Conservation (phyloP, 92 coral and sea anemone species). For the Epizoanthus fatuus region DNA sequence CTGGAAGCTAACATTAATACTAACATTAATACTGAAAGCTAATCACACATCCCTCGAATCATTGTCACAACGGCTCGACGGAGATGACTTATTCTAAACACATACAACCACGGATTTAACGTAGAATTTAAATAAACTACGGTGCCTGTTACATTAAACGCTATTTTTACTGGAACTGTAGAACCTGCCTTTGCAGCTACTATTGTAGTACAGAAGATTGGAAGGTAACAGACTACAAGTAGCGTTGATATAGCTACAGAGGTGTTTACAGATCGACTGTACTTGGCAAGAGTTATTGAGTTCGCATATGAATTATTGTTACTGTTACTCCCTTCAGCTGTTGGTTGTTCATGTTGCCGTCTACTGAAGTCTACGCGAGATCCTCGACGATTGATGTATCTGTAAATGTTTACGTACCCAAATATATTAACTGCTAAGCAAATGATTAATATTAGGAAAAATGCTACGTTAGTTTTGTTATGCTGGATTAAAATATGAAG, state of each 20-base stretch:
- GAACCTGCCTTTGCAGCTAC: background rate
- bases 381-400: background rate
- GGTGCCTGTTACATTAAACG: background rate
- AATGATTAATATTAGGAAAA: background rate
- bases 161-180: background rate
- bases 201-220: background rate
- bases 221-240: background rate
- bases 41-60: background rate
- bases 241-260: background rate
- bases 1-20: too few species aligned
- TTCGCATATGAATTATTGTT: background rate
- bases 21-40: too few species aligned
- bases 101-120: background rate
- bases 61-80: background rate
- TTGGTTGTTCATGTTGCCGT: background rate
- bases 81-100: background rate
- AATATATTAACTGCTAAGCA: background rate
- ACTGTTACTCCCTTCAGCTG: background rate
- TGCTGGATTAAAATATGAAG: background rate
- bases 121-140: background rate
- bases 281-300: background rate
- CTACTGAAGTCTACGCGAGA: background rate
- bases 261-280: background rate
- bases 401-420: background rate
- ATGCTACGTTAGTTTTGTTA: background rate